These are phyloP conservation scores for Plagodis dolabraria DNA, from an alignment of 2,888 invertebrate genomes.

Conservation along the genomic window DNA sequence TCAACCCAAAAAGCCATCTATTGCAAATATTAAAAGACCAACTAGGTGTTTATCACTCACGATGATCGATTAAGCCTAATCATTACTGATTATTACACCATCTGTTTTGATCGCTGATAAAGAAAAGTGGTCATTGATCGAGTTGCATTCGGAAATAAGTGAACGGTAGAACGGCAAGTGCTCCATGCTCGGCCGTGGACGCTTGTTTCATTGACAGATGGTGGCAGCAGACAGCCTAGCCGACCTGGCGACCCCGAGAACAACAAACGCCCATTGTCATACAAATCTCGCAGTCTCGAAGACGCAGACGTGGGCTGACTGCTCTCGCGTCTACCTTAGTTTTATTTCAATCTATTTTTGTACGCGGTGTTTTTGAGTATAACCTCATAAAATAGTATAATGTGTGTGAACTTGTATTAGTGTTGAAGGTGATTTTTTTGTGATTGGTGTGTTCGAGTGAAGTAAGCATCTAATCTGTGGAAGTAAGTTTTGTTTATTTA, in stretches of 20 bases:
- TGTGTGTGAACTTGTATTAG: conserved; percentile 16
- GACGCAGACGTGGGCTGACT: conserved; percentile 24
- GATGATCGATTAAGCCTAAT: conserved; percentile 15
- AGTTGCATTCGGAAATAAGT: conserved; percentile 54
- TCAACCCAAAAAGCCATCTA: background rate
- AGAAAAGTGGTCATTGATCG: conserved; percentile 16
- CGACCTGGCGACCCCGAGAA: conserved; percentile 59
- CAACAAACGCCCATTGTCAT: conserved; percentile 36
- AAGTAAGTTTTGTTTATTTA: background rate
- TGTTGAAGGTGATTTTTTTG: conserved; percentile 4
- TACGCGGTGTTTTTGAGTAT: conserved; percentile 7
- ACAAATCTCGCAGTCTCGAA: conserved; percentile 32
- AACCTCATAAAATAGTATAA: conserved; percentile 12
- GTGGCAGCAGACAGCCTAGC: conserved; percentile 42
- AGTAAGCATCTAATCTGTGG: background rate
- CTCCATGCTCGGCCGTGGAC: conserved; percentile 38
- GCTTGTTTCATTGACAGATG: conserved; percentile 74
- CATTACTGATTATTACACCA: conserved; percentile 15
- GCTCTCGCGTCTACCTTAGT: background rate
- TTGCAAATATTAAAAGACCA: conserved; percentile 7
- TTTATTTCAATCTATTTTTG: conserved; percentile 26
- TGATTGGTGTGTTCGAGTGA: background rate
- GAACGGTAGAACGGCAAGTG: conserved; percentile 58
- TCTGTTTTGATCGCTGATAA: conserved; percentile 34
- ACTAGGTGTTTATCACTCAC: conserved; percentile 3